Conservation (phyloP, 2,888 invertebrate genomes). For the Rhingia campestris region DNA sequence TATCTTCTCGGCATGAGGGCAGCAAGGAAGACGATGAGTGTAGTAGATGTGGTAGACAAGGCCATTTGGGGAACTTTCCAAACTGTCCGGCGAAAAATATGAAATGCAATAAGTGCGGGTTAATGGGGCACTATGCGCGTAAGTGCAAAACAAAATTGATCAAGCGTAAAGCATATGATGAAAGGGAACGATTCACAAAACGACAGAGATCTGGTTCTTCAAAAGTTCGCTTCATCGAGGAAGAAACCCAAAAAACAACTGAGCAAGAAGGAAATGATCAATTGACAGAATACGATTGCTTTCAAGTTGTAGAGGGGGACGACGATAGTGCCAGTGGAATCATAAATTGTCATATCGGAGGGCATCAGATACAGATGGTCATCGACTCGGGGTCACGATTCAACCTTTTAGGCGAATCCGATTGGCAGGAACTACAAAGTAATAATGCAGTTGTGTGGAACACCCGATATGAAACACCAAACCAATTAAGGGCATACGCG, state of each 20-base stretch:
- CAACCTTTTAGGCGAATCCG: too few species aligned
- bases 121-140: slow-evolving; percentile 55
- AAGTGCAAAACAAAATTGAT: slow-evolving; percentile 40
- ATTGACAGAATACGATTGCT: slow-evolving; percentile 54
- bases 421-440: too few species aligned
- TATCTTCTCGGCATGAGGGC: too few species aligned
- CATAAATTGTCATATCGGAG: too few species aligned
- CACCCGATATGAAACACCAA: too few species aligned
- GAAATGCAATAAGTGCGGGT: slow-evolving; percentile 59
- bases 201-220: slow-evolving; percentile 15
- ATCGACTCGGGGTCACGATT: too few species aligned
- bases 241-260: slow-evolving; percentile 7
- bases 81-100: slow-evolving; percentile 25
- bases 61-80: too few species aligned
- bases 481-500: too few species aligned
- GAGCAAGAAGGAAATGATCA: slow-evolving; percentile 37
- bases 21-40: slow-evolving; percentile 18
- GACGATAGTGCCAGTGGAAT: slow-evolving; percentile 40
- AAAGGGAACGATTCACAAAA: slow-evolving; percentile 19
- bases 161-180: slow-evolving; percentile 39
- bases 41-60: too few species aligned
- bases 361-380: too few species aligned
- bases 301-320: slow-evolving; percentile 33
- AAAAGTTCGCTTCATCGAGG: slow-evolving; percentile 29
- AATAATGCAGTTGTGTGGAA: too few species aligned